Base-by-base conservation (phyloP, 2,888 invertebrate genomes). In the Oscheius myriophilus region DNA sequence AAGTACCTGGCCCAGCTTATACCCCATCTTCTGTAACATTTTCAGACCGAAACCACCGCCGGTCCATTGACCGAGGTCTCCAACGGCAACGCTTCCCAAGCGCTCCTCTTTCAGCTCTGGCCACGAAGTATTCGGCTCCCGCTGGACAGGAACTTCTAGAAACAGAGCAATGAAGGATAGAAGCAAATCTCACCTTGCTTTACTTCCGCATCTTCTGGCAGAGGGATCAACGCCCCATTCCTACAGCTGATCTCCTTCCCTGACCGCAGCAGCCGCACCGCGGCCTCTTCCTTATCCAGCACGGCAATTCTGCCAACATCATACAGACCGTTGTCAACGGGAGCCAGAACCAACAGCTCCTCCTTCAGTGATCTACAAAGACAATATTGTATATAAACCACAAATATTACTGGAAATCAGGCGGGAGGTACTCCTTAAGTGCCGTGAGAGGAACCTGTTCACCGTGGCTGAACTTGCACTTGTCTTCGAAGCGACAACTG, bases 11-110 rank as follows among this genome's bases (percentile, higher is more conserved):
- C 76, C 79, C 46, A 74, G 53, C 51, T 77, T 72, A 64, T 77
- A 80, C 12, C 80, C 80, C 80, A 80, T 80, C 61, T 75, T 76
- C 65, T 75, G 74, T 73, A 80, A 73, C 46, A 80, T 51, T 59
- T 76, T 78, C 67, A 80, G 66, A 16, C 78, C 78, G 39, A 80
- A 62, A 11, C 76, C 78, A 6, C 77, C 75, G 23, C 78, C 78
- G 39, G 68, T 67, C 80, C 80, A 80, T 39, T 76, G 58, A 16
- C 80, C 80, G 26, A 72, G 43, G 4, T 78, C 78, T 25, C 73
- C 73, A 23, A 73, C 70, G 9, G 57, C 46, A 7, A 72, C 58
- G 12, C 33, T 21, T 23, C 75, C 70, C 7, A 52, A 26, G 12
- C 42, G 46, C 11, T 66, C 64, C 41, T 42, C 62, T 49, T 72